Evolutionary conservation across 2,797 vertebrate genomes (phyloP).

Genomic region (Sciurus carolinensis): DNA sequence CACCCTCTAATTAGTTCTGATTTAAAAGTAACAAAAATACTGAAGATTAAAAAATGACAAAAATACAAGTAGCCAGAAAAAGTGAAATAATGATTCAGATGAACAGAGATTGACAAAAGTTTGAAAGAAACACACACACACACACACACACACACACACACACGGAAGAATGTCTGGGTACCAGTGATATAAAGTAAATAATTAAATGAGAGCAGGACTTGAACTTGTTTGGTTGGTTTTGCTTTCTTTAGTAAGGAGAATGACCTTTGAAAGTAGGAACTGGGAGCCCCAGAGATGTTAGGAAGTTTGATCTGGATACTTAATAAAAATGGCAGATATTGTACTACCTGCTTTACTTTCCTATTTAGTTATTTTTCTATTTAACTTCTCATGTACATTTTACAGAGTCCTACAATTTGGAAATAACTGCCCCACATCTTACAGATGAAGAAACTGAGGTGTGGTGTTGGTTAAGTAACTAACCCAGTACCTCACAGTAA

Average conservation of each 20-base stretch:
- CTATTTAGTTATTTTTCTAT: background rate
- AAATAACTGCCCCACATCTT: background rate
- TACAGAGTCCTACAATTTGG: background rate
- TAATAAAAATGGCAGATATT: background rate
- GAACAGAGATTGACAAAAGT: background rate
- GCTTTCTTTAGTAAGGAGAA: background rate
- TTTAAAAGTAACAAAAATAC: slow-evolving; percentile 20
- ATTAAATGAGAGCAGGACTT: background rate
- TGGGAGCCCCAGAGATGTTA: background rate
- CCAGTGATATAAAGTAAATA: background rate
- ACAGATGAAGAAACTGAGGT: background rate
- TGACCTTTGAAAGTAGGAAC: background rate
- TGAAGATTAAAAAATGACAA: background rate
- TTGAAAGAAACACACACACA: background rate
- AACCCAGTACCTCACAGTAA: background rate
- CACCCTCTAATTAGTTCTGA: background rate
- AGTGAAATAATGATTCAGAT: background rate
- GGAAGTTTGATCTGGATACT: background rate
- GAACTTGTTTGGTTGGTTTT: background rate
- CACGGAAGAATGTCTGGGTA: background rate
- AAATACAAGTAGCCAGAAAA: background rate
- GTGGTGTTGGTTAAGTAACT: background rate
- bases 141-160: no score
- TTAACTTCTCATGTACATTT: background rate
- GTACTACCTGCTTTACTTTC: background rate